Percentiles rank a stretch among this genome's conserved stretches.
These are phyloP conservation scores for Globodera rostochiensis DNA, from an alignment of 1,140 invertebrate genomes.

Conservation along the genomic window DNA sequence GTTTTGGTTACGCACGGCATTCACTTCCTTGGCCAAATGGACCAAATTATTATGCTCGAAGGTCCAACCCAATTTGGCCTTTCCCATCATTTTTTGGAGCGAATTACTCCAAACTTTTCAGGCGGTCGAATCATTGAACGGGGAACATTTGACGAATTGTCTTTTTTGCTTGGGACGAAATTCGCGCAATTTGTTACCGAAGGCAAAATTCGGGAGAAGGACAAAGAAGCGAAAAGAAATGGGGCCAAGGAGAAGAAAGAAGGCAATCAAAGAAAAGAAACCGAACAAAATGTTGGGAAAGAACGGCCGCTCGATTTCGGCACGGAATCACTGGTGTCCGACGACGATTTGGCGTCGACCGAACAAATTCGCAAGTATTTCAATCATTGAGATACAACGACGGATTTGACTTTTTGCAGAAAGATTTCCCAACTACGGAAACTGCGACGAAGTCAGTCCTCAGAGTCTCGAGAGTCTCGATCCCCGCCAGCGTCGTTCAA, in stretches of 20 bases:
- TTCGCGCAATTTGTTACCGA: conserved; percentile 58
- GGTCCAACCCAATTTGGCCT: conserved; percentile 33
- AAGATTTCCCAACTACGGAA: not conserved
- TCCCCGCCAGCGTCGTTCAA: not conserved
- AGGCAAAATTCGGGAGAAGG: conserved; percentile 35
- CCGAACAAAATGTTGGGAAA: not conserved
- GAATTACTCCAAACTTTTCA: conserved; percentile 31
- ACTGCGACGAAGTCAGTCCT: not conserved
- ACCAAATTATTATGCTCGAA: conserved; percentile 55
- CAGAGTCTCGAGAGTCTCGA: not conserved
- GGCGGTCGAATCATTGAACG: conserved; percentile 54
- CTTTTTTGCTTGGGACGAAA: conserved; percentile 36
- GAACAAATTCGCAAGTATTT: not conserved
- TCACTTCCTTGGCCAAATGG: conserved; percentile 48
- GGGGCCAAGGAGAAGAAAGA: not conserved
- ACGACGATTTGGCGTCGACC: not conserved
- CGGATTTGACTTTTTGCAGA: not conserved
- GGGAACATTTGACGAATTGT: conserved; percentile 55
- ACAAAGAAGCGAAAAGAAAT: not conserved
- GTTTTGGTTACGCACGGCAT: conserved; percentile 61
- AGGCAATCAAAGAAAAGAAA: not conserved
- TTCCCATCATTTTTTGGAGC: conserved; percentile 15
- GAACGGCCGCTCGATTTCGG: not conserved
- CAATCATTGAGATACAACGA: not conserved
- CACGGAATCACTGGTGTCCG: not conserved